Evolutionary conservation across 2,797 vertebrate genomes (phyloP), one percentile per base, ranked within the genome.

Genomic region (Paguma larvata): DNA sequence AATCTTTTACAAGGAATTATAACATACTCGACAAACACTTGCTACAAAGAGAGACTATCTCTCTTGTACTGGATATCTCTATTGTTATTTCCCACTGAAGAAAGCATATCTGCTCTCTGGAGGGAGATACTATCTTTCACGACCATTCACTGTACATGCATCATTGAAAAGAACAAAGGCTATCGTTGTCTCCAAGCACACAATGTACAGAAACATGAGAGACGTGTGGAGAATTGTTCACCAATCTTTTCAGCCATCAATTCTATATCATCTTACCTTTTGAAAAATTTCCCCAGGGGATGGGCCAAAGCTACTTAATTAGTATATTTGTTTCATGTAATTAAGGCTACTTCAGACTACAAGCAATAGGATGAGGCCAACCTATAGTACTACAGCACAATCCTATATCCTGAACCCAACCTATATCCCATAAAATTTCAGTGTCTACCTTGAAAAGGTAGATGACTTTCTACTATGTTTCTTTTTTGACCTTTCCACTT

Each of bases 181-280:
- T 56, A 34, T 59, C 30, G 23, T 34, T 32, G 32, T 23, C 15
- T 48, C 48, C 59, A 15, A 30, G 62, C 41, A 46, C 19, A 85
- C 85, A 70, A 79, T 51, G n/a, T 91, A 34, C 80, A 85, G 41
- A 91, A 85, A 79, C n/a, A 51, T n/a, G n/a, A 79, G 41, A 78
- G 72, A 70, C 10, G 32, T 25, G 25, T 68, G 87, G 82, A 79
- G 19, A 79, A 70, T 78, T 79, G 44, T 41, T 63, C 68, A 85
- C 41, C 25, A 48, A 62, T 77, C 53, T 10, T 34, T 59, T 77
- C 70, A 77, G 59, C 38, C 48, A 32, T 70, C 51, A 95, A 70
- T 51, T 85, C 32, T 32, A n/a, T 15, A n/a, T 18, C 41, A 90
- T 70, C 41, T 85, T 78, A 70, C n/a, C 14, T 78, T 78, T 41